phyloP scores from a whole-genome alignment of 2,113 vertebrate genomes.

The Phrynocephalus versicolor region DNA sequence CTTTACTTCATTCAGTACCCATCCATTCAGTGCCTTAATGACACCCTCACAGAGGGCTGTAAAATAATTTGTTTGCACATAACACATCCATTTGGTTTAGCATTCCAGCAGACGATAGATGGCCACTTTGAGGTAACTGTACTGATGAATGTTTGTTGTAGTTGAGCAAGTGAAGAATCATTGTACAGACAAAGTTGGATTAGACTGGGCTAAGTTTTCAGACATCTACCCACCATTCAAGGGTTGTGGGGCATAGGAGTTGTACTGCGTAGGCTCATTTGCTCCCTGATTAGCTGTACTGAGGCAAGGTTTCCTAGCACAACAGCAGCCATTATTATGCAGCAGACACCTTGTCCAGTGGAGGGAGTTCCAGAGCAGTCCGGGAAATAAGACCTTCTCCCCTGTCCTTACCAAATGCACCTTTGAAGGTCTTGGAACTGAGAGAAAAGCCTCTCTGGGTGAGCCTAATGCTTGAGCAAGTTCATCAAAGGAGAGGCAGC shows the following conservation, averaged over 20 bases:
- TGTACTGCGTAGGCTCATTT: neutral
- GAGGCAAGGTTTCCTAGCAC: neutral
- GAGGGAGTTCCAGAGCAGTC: no score
- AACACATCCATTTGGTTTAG: neutral
- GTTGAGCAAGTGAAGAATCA: neutral
- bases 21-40: neutral
- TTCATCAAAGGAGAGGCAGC: no score
- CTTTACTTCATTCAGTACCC: neutral
- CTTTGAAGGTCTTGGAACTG: no score
- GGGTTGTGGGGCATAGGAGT: fast-evolving
- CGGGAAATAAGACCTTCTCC: no score
- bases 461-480: no score
- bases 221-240: neutral
- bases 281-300: neutral
- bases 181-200: neutral
- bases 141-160: neutral
- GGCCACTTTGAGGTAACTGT: neutral
- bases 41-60: neutral
- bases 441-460: no score
- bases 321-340: neutral
- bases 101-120: neutral
- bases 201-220: neutral
- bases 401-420: no score
- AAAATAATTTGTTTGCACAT: slow-evolving; percentile 18
- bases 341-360: neutral